phyloP scores from a whole-genome alignment of 2,797 vertebrate genomes.

The Centropyge bicolor region DNA sequence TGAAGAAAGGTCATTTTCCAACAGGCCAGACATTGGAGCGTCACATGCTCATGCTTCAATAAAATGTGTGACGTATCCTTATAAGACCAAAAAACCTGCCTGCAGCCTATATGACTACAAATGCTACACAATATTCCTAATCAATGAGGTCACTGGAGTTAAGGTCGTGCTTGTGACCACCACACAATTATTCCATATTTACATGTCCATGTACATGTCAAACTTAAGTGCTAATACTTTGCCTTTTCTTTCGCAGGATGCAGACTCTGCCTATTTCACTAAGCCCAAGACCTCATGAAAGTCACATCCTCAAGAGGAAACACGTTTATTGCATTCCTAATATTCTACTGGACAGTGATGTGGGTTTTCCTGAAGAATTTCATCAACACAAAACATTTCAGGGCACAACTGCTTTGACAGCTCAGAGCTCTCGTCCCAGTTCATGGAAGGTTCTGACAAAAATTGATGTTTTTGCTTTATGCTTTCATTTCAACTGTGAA shows the following conservation, averaged over 20 bases:
- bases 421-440: not conserved
- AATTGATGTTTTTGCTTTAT: not conserved
- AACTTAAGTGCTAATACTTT: slow-evolving; percentile 14
- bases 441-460: not conserved
- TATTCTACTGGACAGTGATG: not conserved
- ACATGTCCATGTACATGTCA: slow-evolving; percentile 3
- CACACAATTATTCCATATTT: slow-evolving; percentile 4
- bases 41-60: slow-evolving; percentile 31
- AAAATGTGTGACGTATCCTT: slow-evolving; percentile 5
- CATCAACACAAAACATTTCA: slow-evolving; percentile 39
- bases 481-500: not conserved
- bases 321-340: slow-evolving; percentile 21
- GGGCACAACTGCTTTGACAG: slow-evolving; percentile 33
- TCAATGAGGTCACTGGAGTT: slow-evolving; percentile 3
- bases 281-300: slow-evolving; percentile 83
- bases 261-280: slow-evolving; percentile 89
- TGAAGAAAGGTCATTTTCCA: slow-evolving; percentile 68
- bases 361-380: slow-evolving; percentile 11
- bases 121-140: not conserved
- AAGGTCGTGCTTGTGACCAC: not conserved
- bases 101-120: not conserved
- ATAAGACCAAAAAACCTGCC: not conserved
- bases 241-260: slow-evolving; percentile 85
- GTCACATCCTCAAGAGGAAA: slow-evolving; percentile 24
- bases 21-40: slow-evolving; percentile 40